Evolutionary conservation across 1,140 invertebrate genomes (phyloP), one percentile per base, ranked within the genome.

Genomic region (Odontomachus brunneus): DNA sequence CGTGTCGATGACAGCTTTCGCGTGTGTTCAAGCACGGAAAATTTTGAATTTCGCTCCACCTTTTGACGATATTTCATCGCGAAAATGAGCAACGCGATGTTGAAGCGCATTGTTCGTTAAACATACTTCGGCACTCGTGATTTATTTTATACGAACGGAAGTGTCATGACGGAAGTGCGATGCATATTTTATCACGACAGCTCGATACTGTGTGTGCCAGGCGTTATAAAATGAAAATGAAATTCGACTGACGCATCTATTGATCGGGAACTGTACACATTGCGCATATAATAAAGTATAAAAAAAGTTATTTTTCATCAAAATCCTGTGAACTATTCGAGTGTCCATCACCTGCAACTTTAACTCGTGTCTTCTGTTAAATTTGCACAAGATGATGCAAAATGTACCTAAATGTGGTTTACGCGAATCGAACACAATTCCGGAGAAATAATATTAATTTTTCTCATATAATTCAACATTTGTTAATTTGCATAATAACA

Each of bases 71-170:
- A 80, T 80, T 80, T 80, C 24, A 69, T 51, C 63, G 75, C 75
- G 75, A 55, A 71, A 80, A 80, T 80, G 75, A 80, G 65, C 75
- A 51, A 51, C 24, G 26, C 51, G 65, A 80, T 69, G 65, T 80
- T 71, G 65, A 80, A 80, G 65, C 75, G 75, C 49, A 80, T 69
- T 80, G 75, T 80, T 80, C 65, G 75, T 80, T 80, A 80, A 80
- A 80, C 65, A 80, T 57, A 80, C 65, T 80, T 80, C 65, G 75
- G 44, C 33, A 33, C 65, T 29, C 22, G 65, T 80, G 75, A 80
- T 80, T 80, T 80, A 71, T 80, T 80, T 80, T 80, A 69, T 57
- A 57, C 33, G 51, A 80, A 80, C 75, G 74, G 49, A 66, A 76
- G 74, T 69, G 75, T 80, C 63, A 80, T 69, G 75, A 44, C 63